phyloP scores from a whole-genome alignment of 2,888 invertebrate species.

The Lutraria lutraria region DNA sequence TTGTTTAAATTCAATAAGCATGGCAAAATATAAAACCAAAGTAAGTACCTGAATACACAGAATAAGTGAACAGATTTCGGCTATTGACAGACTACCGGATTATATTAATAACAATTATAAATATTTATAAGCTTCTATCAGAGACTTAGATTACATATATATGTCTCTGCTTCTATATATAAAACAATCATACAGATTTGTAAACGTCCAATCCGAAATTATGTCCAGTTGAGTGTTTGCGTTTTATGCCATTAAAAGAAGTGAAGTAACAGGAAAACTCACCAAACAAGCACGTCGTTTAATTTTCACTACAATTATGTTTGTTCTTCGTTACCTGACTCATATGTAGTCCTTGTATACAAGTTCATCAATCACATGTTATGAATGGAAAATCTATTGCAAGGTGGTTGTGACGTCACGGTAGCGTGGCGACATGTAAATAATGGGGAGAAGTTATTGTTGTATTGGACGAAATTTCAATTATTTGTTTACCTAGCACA shows the following conservation, averaged over 20 bases:
- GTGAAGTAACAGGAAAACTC: background rate
- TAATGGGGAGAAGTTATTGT: constrained; percentile 64
- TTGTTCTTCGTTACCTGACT: constrained; percentile 1
- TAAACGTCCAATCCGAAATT: constrained; percentile 24
- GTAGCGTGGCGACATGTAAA: constrained; percentile 79
- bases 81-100: background rate
- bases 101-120: background rate
- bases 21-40: background rate
- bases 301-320: background rate
- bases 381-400: constrained; percentile 66
- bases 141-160: no score
- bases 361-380: constrained; percentile 39
- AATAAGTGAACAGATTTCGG: background rate
- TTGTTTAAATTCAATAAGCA: background rate
- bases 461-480: background rate
- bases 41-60: constrained; percentile 15
- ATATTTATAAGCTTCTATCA: no score
- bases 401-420: constrained; percentile 72
- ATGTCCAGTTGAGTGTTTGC: background rate
- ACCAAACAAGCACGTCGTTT: background rate
- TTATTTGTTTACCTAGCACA: background rate
- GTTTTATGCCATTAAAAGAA: background rate
- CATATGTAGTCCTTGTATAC: constrained; percentile 15
- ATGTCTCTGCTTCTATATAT: no score
- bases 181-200: background rate